These are phyloP conservation scores for Scomber japonicus DNA, from an alignment of 2,113 vertebrate species.

Conservation along the genomic window DNA sequence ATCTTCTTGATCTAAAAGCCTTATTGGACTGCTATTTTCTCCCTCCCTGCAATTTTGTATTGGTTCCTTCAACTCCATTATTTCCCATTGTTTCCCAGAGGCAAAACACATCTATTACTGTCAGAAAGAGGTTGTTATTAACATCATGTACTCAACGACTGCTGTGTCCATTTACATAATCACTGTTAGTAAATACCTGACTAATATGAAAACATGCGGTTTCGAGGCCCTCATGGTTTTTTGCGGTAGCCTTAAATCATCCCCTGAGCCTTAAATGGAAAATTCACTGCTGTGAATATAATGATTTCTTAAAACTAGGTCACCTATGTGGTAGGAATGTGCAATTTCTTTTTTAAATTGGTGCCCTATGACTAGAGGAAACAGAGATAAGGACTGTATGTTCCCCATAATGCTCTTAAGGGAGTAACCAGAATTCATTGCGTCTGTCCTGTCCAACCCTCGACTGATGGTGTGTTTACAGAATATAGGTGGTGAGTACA, in stretches of 20 bases:
- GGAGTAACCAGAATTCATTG: too few species aligned
- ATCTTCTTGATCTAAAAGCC: conserved; percentile 14
- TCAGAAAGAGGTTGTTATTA: not conserved
- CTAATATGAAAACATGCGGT: conserved; percentile 16
- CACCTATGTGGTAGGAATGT: too few species aligned
- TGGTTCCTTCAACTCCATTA: conserved; percentile 4
- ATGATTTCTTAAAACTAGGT: too few species aligned
- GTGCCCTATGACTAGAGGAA: too few species aligned
- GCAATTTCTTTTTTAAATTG: too few species aligned
- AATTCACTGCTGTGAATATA: too few species aligned
- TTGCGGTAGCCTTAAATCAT: conserved; percentile 33
- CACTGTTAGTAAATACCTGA: conserved; percentile 6
- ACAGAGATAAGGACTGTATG: too few species aligned
- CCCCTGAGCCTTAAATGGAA: conserved; percentile 20
- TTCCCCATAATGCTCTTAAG: too few species aligned
- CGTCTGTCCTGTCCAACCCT: too few species aligned
- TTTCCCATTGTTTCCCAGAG: conserved; percentile 3
- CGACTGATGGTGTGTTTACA: too few species aligned
- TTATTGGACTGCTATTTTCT: not conserved
- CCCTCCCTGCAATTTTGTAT: not conserved
- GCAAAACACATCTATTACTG: conserved; percentile 1
- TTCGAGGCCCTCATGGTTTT: conserved; percentile 13
- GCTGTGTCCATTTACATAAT: conserved; percentile 25
- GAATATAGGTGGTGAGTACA: too few species aligned
- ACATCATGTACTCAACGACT: not conserved